Percentiles rank a stretch among this genome's conserved stretches.
Evolutionary conservation across 2,797 vertebrate species (phyloP).

Genomic region (Pseudocheirus occidentalis): DNA sequence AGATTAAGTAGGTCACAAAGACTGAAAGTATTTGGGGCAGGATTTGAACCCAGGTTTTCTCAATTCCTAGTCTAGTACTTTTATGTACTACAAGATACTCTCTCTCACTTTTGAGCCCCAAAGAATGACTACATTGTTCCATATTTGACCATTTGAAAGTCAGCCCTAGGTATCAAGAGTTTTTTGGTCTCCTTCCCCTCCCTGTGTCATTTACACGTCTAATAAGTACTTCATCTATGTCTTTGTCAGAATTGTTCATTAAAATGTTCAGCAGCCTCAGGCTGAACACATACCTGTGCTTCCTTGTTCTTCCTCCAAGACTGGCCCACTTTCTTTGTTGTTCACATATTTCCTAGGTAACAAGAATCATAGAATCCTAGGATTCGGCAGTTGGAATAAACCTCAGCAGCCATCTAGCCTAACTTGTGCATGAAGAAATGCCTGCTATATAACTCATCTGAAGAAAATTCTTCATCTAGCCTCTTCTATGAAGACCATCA

Average conservation of each 20-base stretch:
- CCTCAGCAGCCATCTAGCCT: neutral
- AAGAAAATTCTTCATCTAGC: neutral
- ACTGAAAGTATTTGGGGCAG: neutral
- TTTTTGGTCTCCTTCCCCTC: neutral
- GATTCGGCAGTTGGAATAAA: neutral
- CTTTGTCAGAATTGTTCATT: neutral
- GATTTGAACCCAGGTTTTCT: neutral
- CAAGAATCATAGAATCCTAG: constrained; percentile 2
- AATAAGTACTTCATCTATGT: neutral
- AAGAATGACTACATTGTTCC: neutral
- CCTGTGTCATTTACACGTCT: neutral
- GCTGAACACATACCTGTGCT: neutral
- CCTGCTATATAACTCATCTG: neutral
- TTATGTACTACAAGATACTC: neutral
- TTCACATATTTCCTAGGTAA: neutral
- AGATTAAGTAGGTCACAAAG: neutral
- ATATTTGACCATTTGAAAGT: neutral
- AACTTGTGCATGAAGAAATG: neutral
- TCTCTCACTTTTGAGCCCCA: neutral
- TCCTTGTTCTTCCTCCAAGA: neutral
- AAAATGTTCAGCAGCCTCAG: neutral
- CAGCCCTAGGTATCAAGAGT: neutral
- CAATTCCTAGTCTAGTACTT: neutral
- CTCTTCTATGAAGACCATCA: neutral
- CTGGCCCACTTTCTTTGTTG: neutral